Evolutionary conservation across 2,113 vertebrate species (phyloP), one percentile per base, ranked within the genome.

Genomic region (Callaeas wilsoni): DNA sequence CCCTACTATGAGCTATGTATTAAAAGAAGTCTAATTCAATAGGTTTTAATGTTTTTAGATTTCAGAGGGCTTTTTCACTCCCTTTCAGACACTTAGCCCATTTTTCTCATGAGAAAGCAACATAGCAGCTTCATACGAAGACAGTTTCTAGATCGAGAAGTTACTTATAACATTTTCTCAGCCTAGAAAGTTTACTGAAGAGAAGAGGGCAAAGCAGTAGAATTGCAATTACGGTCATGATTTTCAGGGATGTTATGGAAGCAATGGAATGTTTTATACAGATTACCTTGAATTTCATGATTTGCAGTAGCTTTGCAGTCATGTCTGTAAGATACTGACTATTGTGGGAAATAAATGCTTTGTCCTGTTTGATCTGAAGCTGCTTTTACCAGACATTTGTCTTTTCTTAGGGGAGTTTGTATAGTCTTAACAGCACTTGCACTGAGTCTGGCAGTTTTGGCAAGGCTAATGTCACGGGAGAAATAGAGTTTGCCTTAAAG

Each of bases 401-500:
- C 47, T 94, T 97, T 90, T 96, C 95, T 69, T 87, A 98, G 98
- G 97, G 88, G 25, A 98, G 98, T 65, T 91, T 97, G 70, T 96
- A 92, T 60, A 99, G 99, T 63, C 97, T 95, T 78, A 98, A 97
- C 95, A 99, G 99, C 97, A 97, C 97, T 39, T 98, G 96, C 80
- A 98, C 98, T 1, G 99, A 99, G 60, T 97, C 93, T 49, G 97
- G 97, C 41, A 94, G 95, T 68, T 98, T 98, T 60, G 98, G 98
- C 85, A 93, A 96, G 5, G 68, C 96, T 59, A 59, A 91, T 3
- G 55, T 98, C 75, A 95, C 97, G 0, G 99, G 99, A 89, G 99
- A 99, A 90, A 97, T 99, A 92, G 98, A 99, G 84, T 91, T 99
- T 78, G 98, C 98, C 21, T n/a, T 99, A 79, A 94, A 82, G 76